Percentiles rank a stretch among this genome's conserved stretches.
Conservation (phyloP, 2,113 vertebrate genomes). For the Diglossa brunneiventris region DNA sequence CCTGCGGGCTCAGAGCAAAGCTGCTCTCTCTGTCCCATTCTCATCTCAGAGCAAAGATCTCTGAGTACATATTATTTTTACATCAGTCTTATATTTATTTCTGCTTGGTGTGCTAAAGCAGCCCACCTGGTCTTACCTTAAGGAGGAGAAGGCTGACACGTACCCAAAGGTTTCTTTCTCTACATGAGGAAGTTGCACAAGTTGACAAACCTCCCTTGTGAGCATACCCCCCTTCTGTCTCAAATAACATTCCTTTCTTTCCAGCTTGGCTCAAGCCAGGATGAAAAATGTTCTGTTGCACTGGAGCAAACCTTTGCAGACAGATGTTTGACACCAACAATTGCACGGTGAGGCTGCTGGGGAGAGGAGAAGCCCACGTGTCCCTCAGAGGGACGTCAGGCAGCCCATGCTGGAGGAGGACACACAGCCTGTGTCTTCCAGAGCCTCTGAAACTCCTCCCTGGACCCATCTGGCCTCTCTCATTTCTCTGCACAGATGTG, state of each 20-base stretch:
- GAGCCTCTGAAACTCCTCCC: background rate
- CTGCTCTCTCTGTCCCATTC: background rate
- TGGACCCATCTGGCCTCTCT: background rate
- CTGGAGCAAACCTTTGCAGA: background rate
- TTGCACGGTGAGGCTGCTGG: rapidly evolving
- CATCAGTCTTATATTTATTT: background rate
- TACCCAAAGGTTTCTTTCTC: background rate
- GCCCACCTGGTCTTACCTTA: background rate
- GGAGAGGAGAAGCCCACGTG: background rate
- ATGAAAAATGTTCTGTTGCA: background rate
- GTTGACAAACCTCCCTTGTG: background rate
- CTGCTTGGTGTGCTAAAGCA: background rate
- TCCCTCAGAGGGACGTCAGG: background rate
- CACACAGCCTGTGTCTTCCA: background rate
- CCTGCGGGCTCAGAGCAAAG: background rate
- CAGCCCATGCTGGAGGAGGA: background rate
- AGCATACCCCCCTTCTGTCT: background rate
- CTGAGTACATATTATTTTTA: background rate
- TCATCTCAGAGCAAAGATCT: background rate
- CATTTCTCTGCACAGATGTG: background rate
- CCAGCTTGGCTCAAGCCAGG: background rate
- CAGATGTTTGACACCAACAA: background rate
- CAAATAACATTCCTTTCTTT: background rate
- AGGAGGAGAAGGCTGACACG: background rate
- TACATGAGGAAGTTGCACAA: background rate